Evolutionary conservation across 2,888 invertebrate genomes (phyloP).

Genomic region (Arenicola marina): DNA sequence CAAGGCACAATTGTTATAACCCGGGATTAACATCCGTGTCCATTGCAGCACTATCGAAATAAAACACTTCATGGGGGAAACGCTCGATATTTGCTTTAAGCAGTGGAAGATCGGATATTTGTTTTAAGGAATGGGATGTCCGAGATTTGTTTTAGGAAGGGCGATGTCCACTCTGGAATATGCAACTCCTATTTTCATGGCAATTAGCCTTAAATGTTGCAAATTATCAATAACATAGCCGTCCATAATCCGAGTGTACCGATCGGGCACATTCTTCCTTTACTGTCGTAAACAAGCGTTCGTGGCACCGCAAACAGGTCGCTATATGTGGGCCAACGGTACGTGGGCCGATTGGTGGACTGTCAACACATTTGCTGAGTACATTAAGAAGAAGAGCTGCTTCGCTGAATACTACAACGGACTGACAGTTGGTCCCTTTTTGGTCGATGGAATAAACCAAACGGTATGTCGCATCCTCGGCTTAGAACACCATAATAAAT

Average conservation of each 20-base stretch:
- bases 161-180: no score
- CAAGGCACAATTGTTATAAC: no score
- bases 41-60: no score
- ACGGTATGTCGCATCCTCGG: conserved; percentile 10
- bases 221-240: conserved; percentile 16
- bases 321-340: conserved; percentile 29
- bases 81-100: no score
- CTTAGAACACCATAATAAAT: background rate
- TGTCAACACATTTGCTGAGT: conserved; percentile 34
- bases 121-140: no score
- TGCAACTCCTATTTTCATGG: no score
- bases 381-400: conserved; percentile 38
- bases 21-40: no score
- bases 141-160: no score
- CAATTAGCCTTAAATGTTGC: no score
- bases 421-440: conserved; percentile 44
- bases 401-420: conserved; percentile 38
- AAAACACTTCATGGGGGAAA: no score
- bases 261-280: no score
- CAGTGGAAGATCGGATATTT: no score
- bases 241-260: background rate
- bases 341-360: conserved; percentile 48
- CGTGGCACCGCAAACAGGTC: conserved; percentile 5
- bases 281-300: background rate
- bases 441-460: conserved; percentile 15